phyloP scores from a whole-genome alignment of 2,888 invertebrate genomes.

The Torymus aiolomorphi region DNA sequence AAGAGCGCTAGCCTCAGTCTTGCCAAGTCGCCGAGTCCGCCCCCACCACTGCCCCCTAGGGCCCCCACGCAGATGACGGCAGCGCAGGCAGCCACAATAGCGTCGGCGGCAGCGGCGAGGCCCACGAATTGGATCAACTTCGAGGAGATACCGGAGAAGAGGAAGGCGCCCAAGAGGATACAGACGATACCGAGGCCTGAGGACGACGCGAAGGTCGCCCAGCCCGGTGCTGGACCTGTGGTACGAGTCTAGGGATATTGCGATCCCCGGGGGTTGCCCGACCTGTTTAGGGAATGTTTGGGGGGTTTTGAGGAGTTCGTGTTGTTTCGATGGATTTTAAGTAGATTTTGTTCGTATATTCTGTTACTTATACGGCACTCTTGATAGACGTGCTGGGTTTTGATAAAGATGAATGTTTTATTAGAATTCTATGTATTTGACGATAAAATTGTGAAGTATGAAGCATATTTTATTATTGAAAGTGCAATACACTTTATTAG shows the following conservation, averaged over 20 bases:
- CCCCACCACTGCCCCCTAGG: constrained; percentile 70
- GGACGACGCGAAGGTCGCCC: constrained; percentile 70
- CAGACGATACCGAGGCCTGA: constrained; percentile 84
- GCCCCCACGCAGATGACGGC: constrained; percentile 67
- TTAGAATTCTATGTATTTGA: no score
- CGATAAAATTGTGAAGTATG: no score
- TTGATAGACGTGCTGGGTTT: no score
- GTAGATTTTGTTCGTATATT: no score
- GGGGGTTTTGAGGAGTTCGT: no score
- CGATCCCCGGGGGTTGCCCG: no score
- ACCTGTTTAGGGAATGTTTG: no score
- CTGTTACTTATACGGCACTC: no score
- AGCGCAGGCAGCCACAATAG: constrained; percentile 62
- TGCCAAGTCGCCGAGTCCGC: constrained; percentile 72
- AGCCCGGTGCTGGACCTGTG: constrained; percentile 34
- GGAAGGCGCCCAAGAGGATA: constrained; percentile 88
- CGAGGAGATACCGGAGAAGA: constrained; percentile 89
- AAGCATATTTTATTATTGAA: no score
- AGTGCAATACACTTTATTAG: no score
- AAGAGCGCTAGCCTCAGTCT: constrained; percentile 61
- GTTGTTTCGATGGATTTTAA: no score
- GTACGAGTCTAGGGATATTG: constrained; percentile 16
- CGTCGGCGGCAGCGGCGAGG: constrained; percentile 59
- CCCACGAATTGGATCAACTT: constrained; percentile 88
- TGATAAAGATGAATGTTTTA: no score